phyloP scores from a whole-genome alignment of 1,140 invertebrate species.

The Sycobia sp. region DNA sequence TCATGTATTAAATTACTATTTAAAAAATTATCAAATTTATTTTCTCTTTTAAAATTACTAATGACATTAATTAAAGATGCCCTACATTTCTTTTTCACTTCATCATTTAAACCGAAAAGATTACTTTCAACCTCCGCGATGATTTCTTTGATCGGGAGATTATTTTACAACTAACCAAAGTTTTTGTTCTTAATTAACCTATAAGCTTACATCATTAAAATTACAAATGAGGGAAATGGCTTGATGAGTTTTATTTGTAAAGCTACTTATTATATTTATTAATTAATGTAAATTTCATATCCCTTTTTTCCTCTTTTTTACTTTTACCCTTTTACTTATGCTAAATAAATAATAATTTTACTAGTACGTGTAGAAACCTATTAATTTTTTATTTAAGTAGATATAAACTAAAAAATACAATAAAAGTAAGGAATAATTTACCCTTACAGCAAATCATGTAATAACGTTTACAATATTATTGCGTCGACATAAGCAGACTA shows the following conservation, averaged over 20 bases:
- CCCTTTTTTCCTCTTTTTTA: too few relatives aligned
- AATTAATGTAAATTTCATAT: background rate
- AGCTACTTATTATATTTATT: background rate
- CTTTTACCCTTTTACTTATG: background rate
- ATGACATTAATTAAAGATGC: too few relatives aligned
- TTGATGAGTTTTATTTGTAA: background rate
- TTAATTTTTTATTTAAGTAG: too few relatives aligned
- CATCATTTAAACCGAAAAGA: too few relatives aligned
- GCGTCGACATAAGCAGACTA: slow-evolving; percentile 12
- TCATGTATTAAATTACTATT: too few relatives aligned
- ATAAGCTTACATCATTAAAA: slow-evolving; percentile 17
- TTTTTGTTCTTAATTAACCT: slow-evolving; percentile 10
- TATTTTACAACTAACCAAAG: slow-evolving; percentile 5
- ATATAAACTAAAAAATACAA: background rate
- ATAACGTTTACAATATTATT: slow-evolving; percentile 27
- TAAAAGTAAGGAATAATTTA: background rate
- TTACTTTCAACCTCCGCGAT: too few relatives aligned
- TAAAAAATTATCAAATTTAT: too few relatives aligned
- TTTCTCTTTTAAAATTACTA: too few relatives aligned
- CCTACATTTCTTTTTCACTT: too few relatives aligned
- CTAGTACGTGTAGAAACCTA: background rate
- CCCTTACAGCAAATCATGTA: slow-evolving; percentile 23
- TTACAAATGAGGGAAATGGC: slow-evolving; percentile 20
- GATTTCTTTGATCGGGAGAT: too few relatives aligned
- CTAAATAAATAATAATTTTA: background rate